These are phyloP conservation scores for Macropodus opercularis DNA, from an alignment of 2,797 vertebrate species.

Conservation along the genomic window DNA sequence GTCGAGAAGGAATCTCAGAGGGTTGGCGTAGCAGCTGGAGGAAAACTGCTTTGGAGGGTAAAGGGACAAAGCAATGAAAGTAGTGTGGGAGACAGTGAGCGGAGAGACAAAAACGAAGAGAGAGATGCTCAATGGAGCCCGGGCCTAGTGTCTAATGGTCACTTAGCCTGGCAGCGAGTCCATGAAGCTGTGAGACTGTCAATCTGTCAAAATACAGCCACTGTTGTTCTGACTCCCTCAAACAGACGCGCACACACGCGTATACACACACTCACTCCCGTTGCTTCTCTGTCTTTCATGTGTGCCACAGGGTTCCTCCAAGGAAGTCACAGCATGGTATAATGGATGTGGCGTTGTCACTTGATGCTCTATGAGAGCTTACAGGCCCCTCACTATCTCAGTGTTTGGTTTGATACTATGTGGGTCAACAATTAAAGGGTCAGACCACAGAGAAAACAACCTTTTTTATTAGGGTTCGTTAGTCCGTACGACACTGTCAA, in stretches of 20 bases:
- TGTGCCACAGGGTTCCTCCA: slow-evolving; percentile 63
- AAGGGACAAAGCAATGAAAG: slow-evolving; percentile 27
- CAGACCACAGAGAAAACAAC: no score
- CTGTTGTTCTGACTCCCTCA: slow-evolving; percentile 38
- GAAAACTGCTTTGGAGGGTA: slow-evolving; percentile 29
- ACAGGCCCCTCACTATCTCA: slow-evolving; percentile 14
- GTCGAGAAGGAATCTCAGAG: slow-evolving; percentile 16
- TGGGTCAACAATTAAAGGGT: slow-evolving; percentile 42
- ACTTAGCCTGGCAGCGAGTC: slow-evolving; percentile 74
- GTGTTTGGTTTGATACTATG: slow-evolving; percentile 33
- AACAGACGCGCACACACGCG: slow-evolving; percentile 23
- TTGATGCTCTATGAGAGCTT: slow-evolving; percentile 42
- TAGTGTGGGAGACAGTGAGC: neutral
- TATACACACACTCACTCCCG: slow-evolving; percentile 18
- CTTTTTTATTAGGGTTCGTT: no score
- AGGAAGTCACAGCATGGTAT: slow-evolving; percentile 55
- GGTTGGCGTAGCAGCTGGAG: slow-evolving; percentile 19
- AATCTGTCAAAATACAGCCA: slow-evolving; percentile 70
- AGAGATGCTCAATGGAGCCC: slow-evolving; percentile 23
- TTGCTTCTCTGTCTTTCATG: slow-evolving; percentile 51
- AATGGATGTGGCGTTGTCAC: slow-evolving; percentile 58
- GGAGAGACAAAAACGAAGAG: slow-evolving; percentile 4
- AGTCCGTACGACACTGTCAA: no score
- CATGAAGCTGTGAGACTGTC: slow-evolving; percentile 70
- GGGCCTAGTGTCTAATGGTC: slow-evolving; percentile 73